phyloP scores from a whole-genome alignment of 1,140 invertebrate species.

The Pinna nobilis region DNA sequence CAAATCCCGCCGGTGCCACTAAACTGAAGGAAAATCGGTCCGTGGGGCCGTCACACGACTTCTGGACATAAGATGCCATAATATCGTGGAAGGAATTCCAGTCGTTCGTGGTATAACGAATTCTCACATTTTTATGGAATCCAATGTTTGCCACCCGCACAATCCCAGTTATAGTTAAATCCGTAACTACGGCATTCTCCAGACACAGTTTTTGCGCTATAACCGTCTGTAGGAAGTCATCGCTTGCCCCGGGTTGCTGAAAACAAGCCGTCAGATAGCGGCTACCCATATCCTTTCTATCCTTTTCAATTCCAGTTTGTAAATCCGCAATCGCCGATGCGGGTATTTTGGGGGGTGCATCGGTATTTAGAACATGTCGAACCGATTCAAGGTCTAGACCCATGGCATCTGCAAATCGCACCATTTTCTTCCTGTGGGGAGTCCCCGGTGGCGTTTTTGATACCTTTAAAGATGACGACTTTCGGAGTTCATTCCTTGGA shows the following conservation, averaged over 20 bases:
- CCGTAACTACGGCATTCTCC: constrained; percentile 82
- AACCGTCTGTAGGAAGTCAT: constrained; percentile 87
- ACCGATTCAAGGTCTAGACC: constrained; percentile 94
- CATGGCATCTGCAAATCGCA: constrained; percentile 94
- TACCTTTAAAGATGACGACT: constrained; percentile 86
- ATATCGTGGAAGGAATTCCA: constrained; percentile 91
- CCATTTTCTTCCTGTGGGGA: constrained; percentile 88
- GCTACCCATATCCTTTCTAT: constrained; percentile 55
- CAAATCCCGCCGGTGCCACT: constrained; percentile 76
- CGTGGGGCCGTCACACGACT: constrained; percentile 94
- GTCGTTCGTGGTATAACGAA: constrained; percentile 89
- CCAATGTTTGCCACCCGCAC: constrained; percentile 92
- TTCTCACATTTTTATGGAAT: constrained; percentile 92
- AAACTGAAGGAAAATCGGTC: constrained; percentile 89
- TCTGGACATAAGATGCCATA: constrained; percentile 85
- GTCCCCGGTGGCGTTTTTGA: constrained; percentile 91
- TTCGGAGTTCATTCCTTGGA: constrained; percentile 58
- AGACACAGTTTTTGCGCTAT: constrained; percentile 85
- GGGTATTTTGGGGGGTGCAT: constrained; percentile 71
- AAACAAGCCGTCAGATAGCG: constrained; percentile 84
- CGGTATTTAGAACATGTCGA: constrained; percentile 76
- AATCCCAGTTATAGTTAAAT: constrained; percentile 86
- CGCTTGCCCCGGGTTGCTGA: constrained; percentile 84
- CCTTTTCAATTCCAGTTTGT: constrained; percentile 53
- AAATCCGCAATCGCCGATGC: constrained; percentile 70